Conservation (phyloP, 2,888 invertebrate genomes). For the Drosophila yooni region DNA sequence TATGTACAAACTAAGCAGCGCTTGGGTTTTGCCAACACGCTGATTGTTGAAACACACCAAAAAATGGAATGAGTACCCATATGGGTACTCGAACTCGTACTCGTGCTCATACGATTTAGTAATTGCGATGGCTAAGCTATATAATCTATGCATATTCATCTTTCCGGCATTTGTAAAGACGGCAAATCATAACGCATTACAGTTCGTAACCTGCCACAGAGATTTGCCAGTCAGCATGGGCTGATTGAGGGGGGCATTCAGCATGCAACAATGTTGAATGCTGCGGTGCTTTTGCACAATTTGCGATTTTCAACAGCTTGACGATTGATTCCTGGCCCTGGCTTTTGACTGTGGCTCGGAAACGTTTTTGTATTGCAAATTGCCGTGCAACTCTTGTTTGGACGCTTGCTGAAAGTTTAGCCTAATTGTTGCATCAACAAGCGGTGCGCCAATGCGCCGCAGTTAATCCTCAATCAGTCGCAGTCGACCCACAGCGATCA, state of each 20-base stretch:
- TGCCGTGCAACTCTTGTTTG: slow-evolving; percentile 67
- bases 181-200: slow-evolving; percentile 76
- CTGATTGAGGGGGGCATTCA: slow-evolving; percentile 2
- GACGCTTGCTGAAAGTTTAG: slow-evolving; percentile 68
- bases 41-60: not conserved
- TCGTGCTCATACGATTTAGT: not conserved
- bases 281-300: slow-evolving; percentile 69
- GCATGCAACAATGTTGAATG: slow-evolving; percentile 40
- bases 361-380: slow-evolving; percentile 60
- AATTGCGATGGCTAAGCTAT: slow-evolving; percentile 3
- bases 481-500: slow-evolving; percentile 21
- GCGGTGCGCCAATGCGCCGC: slow-evolving; percentile 37
- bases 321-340: slow-evolving; percentile 73
- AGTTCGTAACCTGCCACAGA: slow-evolving; percentile 35
- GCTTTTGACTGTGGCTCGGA: slow-evolving; percentile 43
- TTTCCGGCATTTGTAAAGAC: slow-evolving; percentile 69
- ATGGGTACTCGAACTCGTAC: not conserved
- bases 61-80: not conserved
- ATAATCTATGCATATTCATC: slow-evolving; percentile 66
- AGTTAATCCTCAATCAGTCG: slow-evolving; percentile 15
- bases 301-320: slow-evolving; percentile 78
- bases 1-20: not conserved
- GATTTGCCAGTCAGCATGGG: slow-evolving; percentile 35
- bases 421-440: slow-evolving; percentile 76
- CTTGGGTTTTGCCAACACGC: not conserved